Evolutionary conservation across 2,113 vertebrate genomes (phyloP).

Genomic region (Tringa solitaria): DNA sequence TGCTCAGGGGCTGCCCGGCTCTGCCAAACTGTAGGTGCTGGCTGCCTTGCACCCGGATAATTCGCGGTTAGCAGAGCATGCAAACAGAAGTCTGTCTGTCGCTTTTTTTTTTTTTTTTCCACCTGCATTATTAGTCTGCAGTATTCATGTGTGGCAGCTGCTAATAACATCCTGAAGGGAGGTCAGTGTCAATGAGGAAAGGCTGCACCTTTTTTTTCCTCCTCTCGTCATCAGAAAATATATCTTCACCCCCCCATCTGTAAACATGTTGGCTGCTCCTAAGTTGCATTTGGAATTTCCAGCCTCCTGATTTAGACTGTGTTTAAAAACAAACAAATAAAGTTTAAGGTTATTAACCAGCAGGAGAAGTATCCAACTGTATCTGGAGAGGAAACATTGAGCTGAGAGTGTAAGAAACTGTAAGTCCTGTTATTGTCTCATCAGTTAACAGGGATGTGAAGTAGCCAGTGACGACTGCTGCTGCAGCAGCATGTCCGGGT

Average conservation of each 20-base stretch:
- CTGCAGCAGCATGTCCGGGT: conserved; percentile 72
- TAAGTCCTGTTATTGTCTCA: conserved; percentile 70
- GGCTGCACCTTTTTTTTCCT: conserved; percentile 53
- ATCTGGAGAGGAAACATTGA: conserved; percentile 58
- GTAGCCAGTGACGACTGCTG: conserved; percentile 69
- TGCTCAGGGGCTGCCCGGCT: conserved; percentile 64
- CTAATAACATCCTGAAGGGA: conserved; percentile 66
- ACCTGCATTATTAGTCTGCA: conserved; percentile 69
- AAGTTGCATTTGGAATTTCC: conserved; percentile 51
- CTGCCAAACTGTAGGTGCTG: conserved; percentile 41
- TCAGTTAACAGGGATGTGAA: conserved; percentile 65
- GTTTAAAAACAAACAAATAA: conserved; percentile 23
- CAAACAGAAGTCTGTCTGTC: conserved; percentile 38
- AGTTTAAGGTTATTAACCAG: conserved; percentile 71
- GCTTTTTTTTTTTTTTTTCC: background rate
- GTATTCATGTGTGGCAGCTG: conserved; percentile 73
- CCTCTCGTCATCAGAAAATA: background rate
- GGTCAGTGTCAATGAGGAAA: conserved; percentile 47
- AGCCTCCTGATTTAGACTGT: conserved; percentile 17
- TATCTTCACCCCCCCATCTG: background rate
- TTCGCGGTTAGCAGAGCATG: conserved; percentile 57
- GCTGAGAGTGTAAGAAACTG: conserved; percentile 52
- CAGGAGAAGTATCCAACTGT: conserved; percentile 40
- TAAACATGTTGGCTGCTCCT: conserved; percentile 57
- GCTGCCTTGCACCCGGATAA: conserved; percentile 52